These are phyloP conservation scores for Cheiracanthium punctorium DNA, from an alignment of 2,888 invertebrate genomes.

Conservation along the genomic window DNA sequence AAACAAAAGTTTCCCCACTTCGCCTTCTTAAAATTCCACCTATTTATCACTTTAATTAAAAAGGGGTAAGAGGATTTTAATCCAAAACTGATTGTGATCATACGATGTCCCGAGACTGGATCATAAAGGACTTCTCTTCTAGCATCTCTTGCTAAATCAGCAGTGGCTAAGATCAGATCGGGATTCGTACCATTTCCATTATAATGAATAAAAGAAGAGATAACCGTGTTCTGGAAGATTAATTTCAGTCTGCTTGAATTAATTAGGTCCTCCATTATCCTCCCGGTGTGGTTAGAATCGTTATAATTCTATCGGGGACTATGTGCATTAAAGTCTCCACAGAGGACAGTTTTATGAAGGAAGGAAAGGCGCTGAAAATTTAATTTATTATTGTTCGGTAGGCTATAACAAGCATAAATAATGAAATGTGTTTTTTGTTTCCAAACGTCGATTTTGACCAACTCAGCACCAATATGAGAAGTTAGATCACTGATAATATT, in stretches of 20 bases:
- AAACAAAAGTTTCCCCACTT: too few relatives aligned
- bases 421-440: not conserved
- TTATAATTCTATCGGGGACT: constrained; percentile 2
- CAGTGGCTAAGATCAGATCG: not conserved
- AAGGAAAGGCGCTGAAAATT: not conserved
- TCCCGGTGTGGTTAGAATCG: not conserved
- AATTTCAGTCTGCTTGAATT: not conserved
- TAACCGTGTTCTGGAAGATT: not conserved
- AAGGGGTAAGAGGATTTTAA: too few relatives aligned
- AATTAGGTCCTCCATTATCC: not conserved
- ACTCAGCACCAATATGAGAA: not conserved
- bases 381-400: not conserved
- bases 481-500: not conserved
- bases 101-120: not conserved
- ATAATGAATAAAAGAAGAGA: not conserved
- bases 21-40: too few relatives aligned
- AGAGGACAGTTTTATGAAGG: not conserved
- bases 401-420: not conserved
- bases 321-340: constrained; percentile 1
- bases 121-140: not conserved
- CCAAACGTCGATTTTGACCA: not conserved
- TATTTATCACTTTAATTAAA: too few relatives aligned
- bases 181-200: constrained; percentile 8
- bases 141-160: not conserved
- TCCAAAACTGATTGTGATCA: not conserved